Conservation (phyloP, 2,113 vertebrate species). For the Pyrgilauda ruficollis region DNA sequence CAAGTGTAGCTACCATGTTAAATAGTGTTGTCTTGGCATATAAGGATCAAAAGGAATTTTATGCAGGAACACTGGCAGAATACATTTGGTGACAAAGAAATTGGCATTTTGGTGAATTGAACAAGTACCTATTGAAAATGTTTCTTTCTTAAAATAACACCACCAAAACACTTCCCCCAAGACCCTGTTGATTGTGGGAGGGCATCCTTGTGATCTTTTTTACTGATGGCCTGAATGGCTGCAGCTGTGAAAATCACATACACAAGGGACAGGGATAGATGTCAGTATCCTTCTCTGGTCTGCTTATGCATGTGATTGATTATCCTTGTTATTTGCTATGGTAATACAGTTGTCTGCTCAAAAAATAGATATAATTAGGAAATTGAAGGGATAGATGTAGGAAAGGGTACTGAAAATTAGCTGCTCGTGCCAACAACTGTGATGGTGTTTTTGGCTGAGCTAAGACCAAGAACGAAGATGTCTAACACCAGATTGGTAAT, state of each 20-base stretch:
- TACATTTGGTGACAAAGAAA: not conserved
- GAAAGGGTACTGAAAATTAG: not conserved
- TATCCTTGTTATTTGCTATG: not conserved
- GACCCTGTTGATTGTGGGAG: fast-evolving
- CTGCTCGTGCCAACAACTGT: not conserved
- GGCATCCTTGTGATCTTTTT: not conserved
- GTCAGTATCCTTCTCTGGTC: not conserved
- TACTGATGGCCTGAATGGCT: not conserved
- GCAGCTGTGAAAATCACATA: not conserved
- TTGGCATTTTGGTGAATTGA: not conserved
- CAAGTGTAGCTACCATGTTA: not conserved
- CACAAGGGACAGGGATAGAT: not conserved
- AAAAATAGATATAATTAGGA: not conserved
- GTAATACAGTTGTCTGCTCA: not conserved
- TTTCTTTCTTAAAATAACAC: not conserved
- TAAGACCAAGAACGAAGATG: not conserved
- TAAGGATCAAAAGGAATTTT: not conserved
- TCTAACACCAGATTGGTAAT: not conserved
- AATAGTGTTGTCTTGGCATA: not conserved
- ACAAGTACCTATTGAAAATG: not conserved
- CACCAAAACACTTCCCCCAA: too few species aligned
- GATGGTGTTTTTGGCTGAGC: not conserved
- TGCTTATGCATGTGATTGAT: not conserved
- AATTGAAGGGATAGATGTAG: not conserved
- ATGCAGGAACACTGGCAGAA: not conserved